These are phyloP conservation scores for Prietella phreatophila DNA, from an alignment of 2,113 vertebrate genomes.

Conservation along the genomic window DNA sequence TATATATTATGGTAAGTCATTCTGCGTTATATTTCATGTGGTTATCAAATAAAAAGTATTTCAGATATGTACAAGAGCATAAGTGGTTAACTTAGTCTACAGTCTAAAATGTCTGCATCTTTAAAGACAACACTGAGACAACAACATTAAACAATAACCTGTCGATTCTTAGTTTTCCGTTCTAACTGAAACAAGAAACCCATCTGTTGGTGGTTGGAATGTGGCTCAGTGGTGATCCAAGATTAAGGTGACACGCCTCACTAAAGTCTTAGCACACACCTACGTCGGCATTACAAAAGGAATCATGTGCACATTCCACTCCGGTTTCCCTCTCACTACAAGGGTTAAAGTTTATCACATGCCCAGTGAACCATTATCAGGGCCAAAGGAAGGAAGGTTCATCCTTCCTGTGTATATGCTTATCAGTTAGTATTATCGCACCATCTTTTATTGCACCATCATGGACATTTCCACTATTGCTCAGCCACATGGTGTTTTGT, in stretches of 20 bases:
- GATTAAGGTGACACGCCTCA: slow-evolving; percentile 26
- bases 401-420: slow-evolving; percentile 18
- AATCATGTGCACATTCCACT: slow-evolving; percentile 11
- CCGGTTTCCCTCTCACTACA: background rate
- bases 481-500: background rate
- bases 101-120: background rate
- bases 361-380: background rate
- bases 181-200: slow-evolving; percentile 2
- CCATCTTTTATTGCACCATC: slow-evolving; percentile 1
- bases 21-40: background rate
- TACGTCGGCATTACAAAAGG: background rate
- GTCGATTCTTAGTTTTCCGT: background rate
- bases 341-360: slow-evolving; percentile 16
- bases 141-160: background rate
- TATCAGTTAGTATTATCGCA: background rate
- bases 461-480: background rate
- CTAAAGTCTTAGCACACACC: background rate
- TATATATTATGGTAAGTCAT: background rate
- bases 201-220: slow-evolving; percentile 4
- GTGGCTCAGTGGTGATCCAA: background rate
- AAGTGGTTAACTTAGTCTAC: background rate
- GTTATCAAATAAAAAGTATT: background rate
- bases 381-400: background rate
- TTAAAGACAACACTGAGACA: background rate
- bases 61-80: background rate